Evolutionary conservation across 2,888 invertebrate genomes (phyloP).

Genomic region (Ormyrus labotus): DNA sequence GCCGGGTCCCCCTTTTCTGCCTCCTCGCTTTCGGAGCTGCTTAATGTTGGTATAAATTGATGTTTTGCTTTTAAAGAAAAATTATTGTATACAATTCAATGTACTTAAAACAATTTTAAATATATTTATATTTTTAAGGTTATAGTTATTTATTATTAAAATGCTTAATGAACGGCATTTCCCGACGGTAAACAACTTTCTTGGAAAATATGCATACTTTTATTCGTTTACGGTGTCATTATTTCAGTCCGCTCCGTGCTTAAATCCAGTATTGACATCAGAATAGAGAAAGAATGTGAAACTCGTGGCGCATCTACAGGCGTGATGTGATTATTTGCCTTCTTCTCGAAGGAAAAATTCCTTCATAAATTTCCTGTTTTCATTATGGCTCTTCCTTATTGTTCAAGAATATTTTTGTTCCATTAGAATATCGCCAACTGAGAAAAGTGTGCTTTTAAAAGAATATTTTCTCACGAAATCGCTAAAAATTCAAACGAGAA

Average conservation of each 20-base stretch:
- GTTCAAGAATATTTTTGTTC: not conserved
- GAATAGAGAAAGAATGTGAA: slow-evolving; percentile 38
- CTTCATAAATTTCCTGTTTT: slow-evolving; percentile 35
- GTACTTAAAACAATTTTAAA: no score
- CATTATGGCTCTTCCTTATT: slow-evolving; percentile 20
- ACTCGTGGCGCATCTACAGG: slow-evolving; percentile 12
- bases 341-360: slow-evolving; percentile 12
- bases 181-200: slow-evolving; percentile 3
- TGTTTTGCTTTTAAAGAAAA: no score
- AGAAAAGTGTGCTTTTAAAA: no score
- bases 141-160: no score
- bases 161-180: not conserved
- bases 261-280: slow-evolving; percentile 39
- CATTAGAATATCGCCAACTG: no score
- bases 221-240: not conserved
- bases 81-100: no score
- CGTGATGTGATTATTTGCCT: slow-evolving; percentile 35
- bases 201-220: slow-evolving; percentile 1
- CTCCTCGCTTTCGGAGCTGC: not conserved
- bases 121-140: no score
- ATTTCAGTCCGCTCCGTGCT: slow-evolving; percentile 20
- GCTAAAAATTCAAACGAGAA: no score
- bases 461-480: no score
- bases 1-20: slow-evolving; percentile 16
- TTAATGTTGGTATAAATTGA: no score